phyloP scores from a whole-genome alignment of 2,888 invertebrate species.

The Hoplodrina blanda region DNA sequence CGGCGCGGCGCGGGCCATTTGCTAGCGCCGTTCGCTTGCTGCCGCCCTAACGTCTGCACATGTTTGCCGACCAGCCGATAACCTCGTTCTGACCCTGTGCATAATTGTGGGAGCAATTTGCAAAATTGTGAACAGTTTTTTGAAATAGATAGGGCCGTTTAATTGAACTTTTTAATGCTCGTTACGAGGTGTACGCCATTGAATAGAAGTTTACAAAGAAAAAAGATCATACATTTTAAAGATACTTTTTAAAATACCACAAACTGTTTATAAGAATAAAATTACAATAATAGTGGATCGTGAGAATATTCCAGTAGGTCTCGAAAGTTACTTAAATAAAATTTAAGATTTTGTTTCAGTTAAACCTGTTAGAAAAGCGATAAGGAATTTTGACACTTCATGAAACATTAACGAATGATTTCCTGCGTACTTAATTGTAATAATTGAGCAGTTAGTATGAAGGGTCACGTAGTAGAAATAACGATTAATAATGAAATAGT shows the following conservation, averaged over 20 bases:
- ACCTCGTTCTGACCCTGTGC: constrained; percentile 55
- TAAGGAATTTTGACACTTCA: constrained; percentile 30
- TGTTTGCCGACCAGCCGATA: constrained; percentile 61
- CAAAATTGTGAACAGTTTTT: constrained; percentile 29
- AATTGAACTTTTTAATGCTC: constrained; percentile 18
- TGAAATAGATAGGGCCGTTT: constrained; percentile 24
- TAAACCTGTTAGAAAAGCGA: constrained; percentile 5
- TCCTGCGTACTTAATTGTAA: constrained; percentile 32
- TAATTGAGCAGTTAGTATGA: constrained; percentile 39
- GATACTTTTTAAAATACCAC: not conserved
- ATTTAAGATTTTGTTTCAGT: constrained; percentile 8
- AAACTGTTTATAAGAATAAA: not conserved
- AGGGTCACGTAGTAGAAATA: constrained; percentile 32
- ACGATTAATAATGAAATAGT: constrained; percentile 55
- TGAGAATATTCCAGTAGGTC: not conserved
- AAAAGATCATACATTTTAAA: not conserved
- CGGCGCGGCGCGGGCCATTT: constrained; percentile 53
- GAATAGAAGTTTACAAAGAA: not conserved
- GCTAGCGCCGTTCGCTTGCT: constrained; percentile 31
- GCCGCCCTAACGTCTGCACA: constrained; percentile 63
- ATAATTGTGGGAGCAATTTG: constrained; percentile 58
- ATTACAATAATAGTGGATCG: not conserved
- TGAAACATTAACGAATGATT: constrained; percentile 27
- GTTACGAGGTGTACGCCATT: not conserved
- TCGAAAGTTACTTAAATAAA: constrained; percentile 11